Evolutionary conservation across 2,113 vertebrate genomes (phyloP), one percentile per base, ranked within the genome.

Genomic region (Dicrurus megarhynchus): DNA sequence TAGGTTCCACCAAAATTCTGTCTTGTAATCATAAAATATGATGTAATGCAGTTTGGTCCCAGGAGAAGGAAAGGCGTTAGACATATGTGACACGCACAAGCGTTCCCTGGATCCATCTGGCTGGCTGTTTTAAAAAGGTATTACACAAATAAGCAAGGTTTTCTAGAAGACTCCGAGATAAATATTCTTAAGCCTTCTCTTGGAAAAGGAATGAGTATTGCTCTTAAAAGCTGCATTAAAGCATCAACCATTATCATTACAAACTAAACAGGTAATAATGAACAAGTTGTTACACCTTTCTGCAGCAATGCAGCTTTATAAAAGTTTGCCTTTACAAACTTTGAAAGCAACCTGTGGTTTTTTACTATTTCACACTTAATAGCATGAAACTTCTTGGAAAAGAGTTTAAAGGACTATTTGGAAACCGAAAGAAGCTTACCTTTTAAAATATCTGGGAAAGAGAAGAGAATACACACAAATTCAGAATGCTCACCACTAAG

Each of bases 11-110:
- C 97, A 87, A 94, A 96, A 97, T 95, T 96, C 95, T 97, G 95
- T 92, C 95, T 44, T 95, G 94, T 97, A 98, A 97, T 96, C 90
- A 92, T 92, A 96, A 97, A 97, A 97, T 78, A 96, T 98, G 96
- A 97, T 95, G 97, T 96, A 97, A 97, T 97, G 86, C 42, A 97
- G 65, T 57, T 89, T 79, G 64, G 86, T 95, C 97, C 89, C 96
- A 88, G 60, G 97, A 95, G 96, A 91, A 86, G 59, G 35, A 93
- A 93, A 97, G 77, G 93, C 76, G 4, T 97, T 96, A 93, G 90
- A 96, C 92, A 71, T 84, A 87, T 87, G 92, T 94, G 94, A 97
- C 92, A 96, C 56, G 47, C 30, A 95, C 61, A 84, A 88, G 95
- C 46, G 4, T 68, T 94, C 68, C 79, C 82, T 78, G 75, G 76